These are phyloP conservation scores for Netelia virgata DNA, from an alignment of 2,888 invertebrate genomes.

Conservation along the genomic window DNA sequence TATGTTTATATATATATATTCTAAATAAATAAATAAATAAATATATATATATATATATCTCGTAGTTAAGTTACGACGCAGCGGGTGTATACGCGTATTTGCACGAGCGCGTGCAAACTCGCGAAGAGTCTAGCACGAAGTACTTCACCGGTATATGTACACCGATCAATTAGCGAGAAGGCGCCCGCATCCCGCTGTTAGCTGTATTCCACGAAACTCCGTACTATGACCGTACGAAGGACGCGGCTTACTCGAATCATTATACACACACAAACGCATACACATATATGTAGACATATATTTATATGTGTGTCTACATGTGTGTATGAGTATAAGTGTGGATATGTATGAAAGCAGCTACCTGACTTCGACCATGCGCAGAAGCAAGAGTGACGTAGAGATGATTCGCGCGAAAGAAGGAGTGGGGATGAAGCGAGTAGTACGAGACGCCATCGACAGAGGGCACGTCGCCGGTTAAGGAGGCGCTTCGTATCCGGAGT, in stretches of 20 bases:
- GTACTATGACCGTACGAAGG: conserved; percentile 59
- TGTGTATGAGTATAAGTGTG: conserved; percentile 16
- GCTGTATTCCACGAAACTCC: conserved; percentile 60
- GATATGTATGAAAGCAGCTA: conserved; percentile 18
- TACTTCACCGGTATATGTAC: conserved; percentile 45
- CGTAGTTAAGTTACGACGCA: conserved; percentile 18
- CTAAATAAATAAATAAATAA: neutral
- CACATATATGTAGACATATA: too few relatives aligned
- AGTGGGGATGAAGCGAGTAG: conserved; percentile 25
- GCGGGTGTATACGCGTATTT: conserved; percentile 54
- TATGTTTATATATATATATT: too few relatives aligned
- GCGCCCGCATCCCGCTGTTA: conserved; percentile 64
- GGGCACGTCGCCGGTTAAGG: conserved; percentile 24
- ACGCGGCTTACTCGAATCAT: conserved; percentile 41
- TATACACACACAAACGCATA: neutral
- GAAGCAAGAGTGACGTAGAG: conserved; percentile 12
- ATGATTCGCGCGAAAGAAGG: conserved; percentile 27
- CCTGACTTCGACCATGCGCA: conserved; percentile 15
- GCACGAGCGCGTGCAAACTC: conserved; percentile 55
- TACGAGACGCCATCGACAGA: conserved; percentile 37
- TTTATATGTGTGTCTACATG: neutral
- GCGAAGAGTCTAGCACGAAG: conserved; percentile 27
- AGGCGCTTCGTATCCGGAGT: neutral
- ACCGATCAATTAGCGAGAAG: conserved; percentile 70
- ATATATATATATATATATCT: neutral